These are phyloP conservation scores for Aporophyla lueneburgensis DNA, from an alignment of 2,888 invertebrate genomes.

Conservation along the genomic window DNA sequence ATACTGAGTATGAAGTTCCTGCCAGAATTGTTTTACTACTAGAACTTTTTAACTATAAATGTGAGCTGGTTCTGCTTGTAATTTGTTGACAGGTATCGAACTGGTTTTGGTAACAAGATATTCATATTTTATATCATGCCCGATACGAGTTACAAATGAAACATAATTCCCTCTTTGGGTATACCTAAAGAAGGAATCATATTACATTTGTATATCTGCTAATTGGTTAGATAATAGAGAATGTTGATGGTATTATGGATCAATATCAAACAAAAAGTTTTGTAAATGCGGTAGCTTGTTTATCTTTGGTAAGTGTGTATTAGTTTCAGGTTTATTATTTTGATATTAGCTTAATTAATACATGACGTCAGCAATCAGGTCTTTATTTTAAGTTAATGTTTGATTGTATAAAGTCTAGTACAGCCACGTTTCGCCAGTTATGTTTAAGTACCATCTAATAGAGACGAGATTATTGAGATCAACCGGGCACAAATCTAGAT, in stretches of 20 bases:
- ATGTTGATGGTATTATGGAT: conserved; percentile 16
- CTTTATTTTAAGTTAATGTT: not conserved
- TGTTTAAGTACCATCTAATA: too few species aligned
- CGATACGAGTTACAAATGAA: not conserved
- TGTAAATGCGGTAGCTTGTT: not conserved
- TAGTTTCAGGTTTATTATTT: not conserved
- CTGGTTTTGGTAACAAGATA: conserved; percentile 17
- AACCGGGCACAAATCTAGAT: too few species aligned
- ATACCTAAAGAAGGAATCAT: conserved; percentile 3
- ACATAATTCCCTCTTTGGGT: too few species aligned
- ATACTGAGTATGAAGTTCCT: not conserved
- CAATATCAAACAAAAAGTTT: not conserved
- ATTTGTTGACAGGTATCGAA: conserved; percentile 20
- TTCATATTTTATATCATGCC: conserved; percentile 23
- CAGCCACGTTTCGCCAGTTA: too few species aligned
- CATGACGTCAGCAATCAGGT: not conserved
- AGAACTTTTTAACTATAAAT: not conserved
- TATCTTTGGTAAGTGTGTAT: not conserved
- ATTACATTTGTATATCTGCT: conserved; percentile 18
- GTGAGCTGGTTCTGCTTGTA: not conserved
- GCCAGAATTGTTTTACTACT: too few species aligned
- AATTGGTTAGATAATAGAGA: conserved; percentile 21
- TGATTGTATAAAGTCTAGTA: too few species aligned
- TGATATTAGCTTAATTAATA: too few species aligned
- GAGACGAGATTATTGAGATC: too few species aligned